Base-by-base conservation (phyloP, 1,140 invertebrate genomes). In the Pseudomyrmex concolor region DNA sequence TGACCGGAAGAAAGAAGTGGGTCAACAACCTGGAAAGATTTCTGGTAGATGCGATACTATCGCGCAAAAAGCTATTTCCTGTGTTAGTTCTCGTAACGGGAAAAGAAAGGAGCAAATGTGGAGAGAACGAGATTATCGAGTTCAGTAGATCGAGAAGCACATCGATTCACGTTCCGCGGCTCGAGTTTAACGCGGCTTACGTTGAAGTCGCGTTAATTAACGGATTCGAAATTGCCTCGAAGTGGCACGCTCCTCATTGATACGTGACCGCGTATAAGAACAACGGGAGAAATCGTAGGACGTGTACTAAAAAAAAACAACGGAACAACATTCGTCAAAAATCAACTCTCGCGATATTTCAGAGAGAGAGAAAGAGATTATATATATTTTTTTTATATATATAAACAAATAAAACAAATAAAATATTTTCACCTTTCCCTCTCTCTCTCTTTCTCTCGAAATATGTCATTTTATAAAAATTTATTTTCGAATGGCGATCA, bases 151-250 rank as follows among this genome's bases (percentile, higher is more conserved):
- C 64, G 62, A 55, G 13, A 25, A 67, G 17, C 62, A 57, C 34
- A 34, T 34, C 43, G 54, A 80, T 59, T 78, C 54, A 60, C 45
- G 45, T 72, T 59, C 25, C 83, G n/a, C 22, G 59, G 70, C 57
- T 59, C 17, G 19, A 73, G 71, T 68, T n/a, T n/a, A n/a, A n/a
- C n/a, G n/a, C n/a, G n/a, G n/a, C n/a, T n/a, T 84, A 84, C 66
- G 60, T 73, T 8, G 72, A 77, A 55, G 25, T 68, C 64, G 19
- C 22, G 25, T 34, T 84, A 84, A 84, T 84, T 84, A 84, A 22
- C 45, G 34, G 54, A 54, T 62, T 22, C 73, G 9, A 7, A 48
- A n/a, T 45, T 59, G 12, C 67, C 19, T 12, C 1, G 67, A 68
- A 55, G 13, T 51, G 55, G 64, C 59, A 50, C 4, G n/a, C 50